phyloP scores from a whole-genome alignment of 1,140 invertebrate genomes.

The Achatina immaculata region DNA sequence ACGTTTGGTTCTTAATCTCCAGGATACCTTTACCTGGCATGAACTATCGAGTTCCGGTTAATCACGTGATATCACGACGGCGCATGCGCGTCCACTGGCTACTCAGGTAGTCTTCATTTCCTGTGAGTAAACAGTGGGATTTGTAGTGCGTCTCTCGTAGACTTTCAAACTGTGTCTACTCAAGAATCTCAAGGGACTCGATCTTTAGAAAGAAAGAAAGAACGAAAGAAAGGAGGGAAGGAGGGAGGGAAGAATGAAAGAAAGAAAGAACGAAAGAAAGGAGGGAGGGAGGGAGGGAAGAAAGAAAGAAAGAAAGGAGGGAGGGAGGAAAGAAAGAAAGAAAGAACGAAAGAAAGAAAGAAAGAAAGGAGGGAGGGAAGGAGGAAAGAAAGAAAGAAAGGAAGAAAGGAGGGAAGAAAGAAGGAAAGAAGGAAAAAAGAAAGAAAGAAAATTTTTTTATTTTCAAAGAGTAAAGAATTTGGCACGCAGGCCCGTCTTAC shows the following conservation, averaged over 20 bases:
- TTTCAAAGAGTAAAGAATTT: no score
- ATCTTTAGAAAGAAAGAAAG: not conserved
- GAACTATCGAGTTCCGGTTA: slow-evolving; percentile 11
- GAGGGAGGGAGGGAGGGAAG: not conserved
- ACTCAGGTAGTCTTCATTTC: not conserved
- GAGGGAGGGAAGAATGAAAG: not conserved
- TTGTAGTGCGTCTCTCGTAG: not conserved
- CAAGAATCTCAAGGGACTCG: no score
- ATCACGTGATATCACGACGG: not conserved
- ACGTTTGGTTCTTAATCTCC: not conserved
- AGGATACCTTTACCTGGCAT: slow-evolving; percentile 16
- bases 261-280: not conserved
- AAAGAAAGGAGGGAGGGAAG: not conserved
- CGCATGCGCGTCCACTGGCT: not conserved
- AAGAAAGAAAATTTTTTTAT: no score
- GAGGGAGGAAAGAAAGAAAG: not conserved
- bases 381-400: not conserved
- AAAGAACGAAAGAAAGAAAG: no score
- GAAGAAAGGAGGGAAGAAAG: not conserved
- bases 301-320: not conserved
- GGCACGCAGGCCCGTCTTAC: no score
- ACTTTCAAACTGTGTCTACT: no score
- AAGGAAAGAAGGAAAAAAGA: not conserved
- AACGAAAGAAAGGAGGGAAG: not conserved
- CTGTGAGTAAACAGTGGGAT: not conserved